phyloP scores from a whole-genome alignment of 2,888 invertebrate species.

The Embidobia sp. region DNA sequence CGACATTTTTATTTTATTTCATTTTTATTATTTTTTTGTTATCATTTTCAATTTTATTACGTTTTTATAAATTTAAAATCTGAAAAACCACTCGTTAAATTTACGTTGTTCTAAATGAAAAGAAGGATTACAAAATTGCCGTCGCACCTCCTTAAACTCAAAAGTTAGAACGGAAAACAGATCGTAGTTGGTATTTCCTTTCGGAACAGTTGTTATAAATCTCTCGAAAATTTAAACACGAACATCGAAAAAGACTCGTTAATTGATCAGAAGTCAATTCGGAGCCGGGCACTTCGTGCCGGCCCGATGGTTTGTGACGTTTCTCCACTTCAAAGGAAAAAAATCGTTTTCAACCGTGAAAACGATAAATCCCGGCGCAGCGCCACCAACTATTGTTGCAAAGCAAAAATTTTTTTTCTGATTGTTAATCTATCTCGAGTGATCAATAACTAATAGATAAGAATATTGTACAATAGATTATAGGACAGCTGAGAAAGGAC shows the following conservation, averaged over 20 bases:
- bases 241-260: constrained; percentile 20
- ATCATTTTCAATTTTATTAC: no score
- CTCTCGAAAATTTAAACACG: constrained; percentile 29
- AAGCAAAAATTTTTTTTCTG: neutral
- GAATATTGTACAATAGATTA: no score
- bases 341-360: constrained; percentile 20
- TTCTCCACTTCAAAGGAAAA: constrained; percentile 14
- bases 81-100: no score
- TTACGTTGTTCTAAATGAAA: no score
- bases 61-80: no score
- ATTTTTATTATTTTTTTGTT: no score
- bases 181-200: neutral
- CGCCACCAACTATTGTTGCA: constrained; percentile 7
- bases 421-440: neutral
- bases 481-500: no score
- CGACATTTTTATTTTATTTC: no score
- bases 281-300: constrained; percentile 9
- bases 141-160: no score
- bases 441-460: no score
- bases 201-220: constrained; percentile 29
- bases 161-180: neutral
- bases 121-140: no score
- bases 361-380: no score
- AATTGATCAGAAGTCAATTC: constrained; percentile 29
- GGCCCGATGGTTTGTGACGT: neutral